These are phyloP conservation scores for Euschistus heros DNA, from an alignment of 1,140 invertebrate genomes.

Conservation along the genomic window DNA sequence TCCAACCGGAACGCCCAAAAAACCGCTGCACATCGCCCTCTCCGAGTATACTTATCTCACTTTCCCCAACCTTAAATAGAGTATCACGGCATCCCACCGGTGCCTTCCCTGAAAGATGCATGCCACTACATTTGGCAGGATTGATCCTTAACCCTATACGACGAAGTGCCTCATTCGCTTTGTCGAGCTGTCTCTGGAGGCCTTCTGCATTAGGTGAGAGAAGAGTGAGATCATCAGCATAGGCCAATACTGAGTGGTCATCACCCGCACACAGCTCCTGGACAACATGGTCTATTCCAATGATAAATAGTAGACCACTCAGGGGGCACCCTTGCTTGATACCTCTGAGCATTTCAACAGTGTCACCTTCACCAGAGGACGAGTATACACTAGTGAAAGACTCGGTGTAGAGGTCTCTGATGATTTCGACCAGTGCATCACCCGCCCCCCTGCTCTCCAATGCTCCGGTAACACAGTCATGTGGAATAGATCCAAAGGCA, in stretches of 20 bases:
- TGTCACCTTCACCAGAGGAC: conserved; percentile 27
- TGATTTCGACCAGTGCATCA: conserved; percentile 17
- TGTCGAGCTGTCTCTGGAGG: background rate
- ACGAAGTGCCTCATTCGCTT: background rate
- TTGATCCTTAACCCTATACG: background rate
- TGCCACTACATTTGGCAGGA: background rate
- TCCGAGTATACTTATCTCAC: background rate
- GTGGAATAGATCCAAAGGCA: conserved; percentile 34
- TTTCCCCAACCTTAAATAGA: background rate
- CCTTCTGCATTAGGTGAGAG: background rate
- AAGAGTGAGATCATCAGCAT: background rate
- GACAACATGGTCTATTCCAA: conserved; percentile 34
- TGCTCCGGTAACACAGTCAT: conserved; percentile 19
- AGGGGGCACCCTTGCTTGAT: conserved; percentile 37
- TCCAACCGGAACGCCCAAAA: conserved; percentile 30
- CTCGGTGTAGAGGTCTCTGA: conserved; percentile 25
- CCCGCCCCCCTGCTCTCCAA: conserved; percentile 26
- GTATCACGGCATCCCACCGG: background rate
- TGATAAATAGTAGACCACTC: conserved; percentile 36
- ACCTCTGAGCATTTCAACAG: conserved; percentile 31
- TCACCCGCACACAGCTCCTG: conserved; percentile 2
- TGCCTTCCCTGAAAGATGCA: background rate
- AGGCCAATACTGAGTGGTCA: background rate
- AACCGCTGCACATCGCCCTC: background rate
- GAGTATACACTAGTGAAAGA: background rate